Evolutionary conservation across 2,797 vertebrate genomes (phyloP).

Genomic region (Florisuga fusca): DNA sequence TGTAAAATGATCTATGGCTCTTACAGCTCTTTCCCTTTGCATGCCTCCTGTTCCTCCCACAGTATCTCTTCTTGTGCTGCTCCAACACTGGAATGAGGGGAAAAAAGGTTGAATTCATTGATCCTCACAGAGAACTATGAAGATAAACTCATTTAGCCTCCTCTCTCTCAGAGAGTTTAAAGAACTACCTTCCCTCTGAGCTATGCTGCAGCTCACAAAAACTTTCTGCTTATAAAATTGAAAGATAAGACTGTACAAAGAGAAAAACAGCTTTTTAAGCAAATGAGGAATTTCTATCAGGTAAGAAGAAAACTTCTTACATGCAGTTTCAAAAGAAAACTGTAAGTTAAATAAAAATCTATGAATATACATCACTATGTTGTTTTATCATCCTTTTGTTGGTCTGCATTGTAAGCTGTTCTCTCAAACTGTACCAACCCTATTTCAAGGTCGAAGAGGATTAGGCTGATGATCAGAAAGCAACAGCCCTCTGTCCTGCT

Average conservation of each 20-base stretch:
- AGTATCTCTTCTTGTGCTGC: neutral
- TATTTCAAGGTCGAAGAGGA: neutral
- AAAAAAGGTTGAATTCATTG: neutral
- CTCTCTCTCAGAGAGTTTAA: neutral
- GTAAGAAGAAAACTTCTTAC: neutral
- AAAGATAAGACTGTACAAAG: neutral
- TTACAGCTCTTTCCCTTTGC: conserved; percentile 66
- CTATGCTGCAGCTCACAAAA: neutral
- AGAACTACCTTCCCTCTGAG: neutral
- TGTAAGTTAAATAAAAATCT: neutral
- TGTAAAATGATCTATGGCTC: neutral
- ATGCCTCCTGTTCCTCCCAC: conserved; percentile 48
- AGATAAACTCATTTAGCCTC: neutral
- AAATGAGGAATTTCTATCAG: neutral
- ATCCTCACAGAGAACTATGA: neutral
- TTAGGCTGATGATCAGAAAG: neutral
- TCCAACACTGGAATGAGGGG: conserved; percentile 50
- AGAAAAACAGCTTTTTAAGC: neutral
- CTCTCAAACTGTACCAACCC: neutral
- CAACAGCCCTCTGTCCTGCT: neutral
- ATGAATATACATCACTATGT: fast-evolving
- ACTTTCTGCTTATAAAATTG: neutral
- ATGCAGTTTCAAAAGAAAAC: neutral
- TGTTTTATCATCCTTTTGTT: neutral
- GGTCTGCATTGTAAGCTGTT: neutral